Conservation (phyloP, 2,113 vertebrate genomes). For the Onychostoma macrolepis region DNA sequence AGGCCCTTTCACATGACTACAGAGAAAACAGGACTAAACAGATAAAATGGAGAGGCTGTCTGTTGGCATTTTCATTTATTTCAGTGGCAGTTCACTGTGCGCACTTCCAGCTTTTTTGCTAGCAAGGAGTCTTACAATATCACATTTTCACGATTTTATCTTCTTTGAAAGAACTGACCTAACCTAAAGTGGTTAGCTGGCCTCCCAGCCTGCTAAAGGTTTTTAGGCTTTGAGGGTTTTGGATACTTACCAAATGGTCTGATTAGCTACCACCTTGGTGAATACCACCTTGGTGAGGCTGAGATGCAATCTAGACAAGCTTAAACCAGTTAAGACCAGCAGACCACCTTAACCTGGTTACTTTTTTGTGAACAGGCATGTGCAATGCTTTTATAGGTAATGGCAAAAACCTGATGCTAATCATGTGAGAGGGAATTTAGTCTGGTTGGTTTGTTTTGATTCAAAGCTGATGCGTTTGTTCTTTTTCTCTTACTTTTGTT, state of each 20-base stretch:
- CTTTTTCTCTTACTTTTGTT: conserved; percentile 57
- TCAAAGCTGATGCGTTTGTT: conserved; percentile 67
- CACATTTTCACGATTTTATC: not conserved
- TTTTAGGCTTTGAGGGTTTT: not conserved
- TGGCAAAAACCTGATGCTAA: not conserved
- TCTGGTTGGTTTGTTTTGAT: conserved; percentile 63
- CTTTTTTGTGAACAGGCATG: not conserved
- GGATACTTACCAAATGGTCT: not conserved
- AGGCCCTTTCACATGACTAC: conserved; percentile 47
- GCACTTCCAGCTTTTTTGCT: not conserved
- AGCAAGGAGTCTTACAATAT: not conserved
- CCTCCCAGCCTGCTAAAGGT: not conserved
- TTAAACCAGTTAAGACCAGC: not conserved
- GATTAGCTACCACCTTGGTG: not conserved
- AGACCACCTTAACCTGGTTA: not conserved
- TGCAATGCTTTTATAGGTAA: not conserved
- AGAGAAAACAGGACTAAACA: not conserved
- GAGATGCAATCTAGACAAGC: not conserved
- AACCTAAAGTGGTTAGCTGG: not conserved
- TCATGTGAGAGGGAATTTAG: not conserved
- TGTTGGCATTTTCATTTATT: not conserved
- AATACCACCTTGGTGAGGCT: not conserved
- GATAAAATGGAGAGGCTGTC: not conserved
- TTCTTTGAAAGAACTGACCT: not conserved
- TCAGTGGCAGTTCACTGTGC: not conserved